These are phyloP conservation scores for Elephantulus edwardii DNA, from an alignment of 2,113 vertebrate species.

Conservation along the genomic window DNA sequence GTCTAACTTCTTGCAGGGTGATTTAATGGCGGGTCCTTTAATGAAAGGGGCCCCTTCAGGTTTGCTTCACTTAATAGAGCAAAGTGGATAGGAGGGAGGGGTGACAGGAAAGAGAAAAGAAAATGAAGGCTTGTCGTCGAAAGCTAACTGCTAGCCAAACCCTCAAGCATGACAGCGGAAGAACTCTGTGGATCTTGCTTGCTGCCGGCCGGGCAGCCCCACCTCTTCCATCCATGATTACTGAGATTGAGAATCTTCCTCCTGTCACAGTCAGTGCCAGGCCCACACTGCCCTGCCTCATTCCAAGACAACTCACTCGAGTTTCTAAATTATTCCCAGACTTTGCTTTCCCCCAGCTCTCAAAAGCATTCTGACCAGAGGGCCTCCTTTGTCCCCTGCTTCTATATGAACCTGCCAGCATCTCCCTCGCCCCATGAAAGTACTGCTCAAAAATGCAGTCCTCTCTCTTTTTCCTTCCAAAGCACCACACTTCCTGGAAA, in stretches of 20 bases:
- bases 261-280: not conserved
- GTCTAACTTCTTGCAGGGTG: not conserved
- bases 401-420: not conserved
- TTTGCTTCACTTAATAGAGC: not conserved
- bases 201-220: too few relatives aligned
- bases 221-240: not conserved
- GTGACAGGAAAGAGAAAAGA: not conserved
- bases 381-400: not conserved
- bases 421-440: not conserved
- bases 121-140: not conserved
- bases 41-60: not conserved
- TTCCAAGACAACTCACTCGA: not conserved
- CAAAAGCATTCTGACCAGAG: not conserved
- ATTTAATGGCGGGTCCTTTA: not conserved
- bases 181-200: not conserved
- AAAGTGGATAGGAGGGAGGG: not conserved
- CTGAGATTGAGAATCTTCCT: not conserved
- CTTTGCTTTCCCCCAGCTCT: not conserved
- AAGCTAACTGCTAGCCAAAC: not conserved
- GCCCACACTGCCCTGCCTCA: not conserved
- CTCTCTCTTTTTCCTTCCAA: not conserved
- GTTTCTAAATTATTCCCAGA: conserved; percentile 10
- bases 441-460: not conserved
- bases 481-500: not conserved
- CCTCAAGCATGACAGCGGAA: not conserved